A percentile compares a stretch with the other conserved stretches of the same genome.
Evolutionary conservation across 2,113 vertebrate species (phyloP).

Genomic region (Oenanthe oenanthe): DNA sequence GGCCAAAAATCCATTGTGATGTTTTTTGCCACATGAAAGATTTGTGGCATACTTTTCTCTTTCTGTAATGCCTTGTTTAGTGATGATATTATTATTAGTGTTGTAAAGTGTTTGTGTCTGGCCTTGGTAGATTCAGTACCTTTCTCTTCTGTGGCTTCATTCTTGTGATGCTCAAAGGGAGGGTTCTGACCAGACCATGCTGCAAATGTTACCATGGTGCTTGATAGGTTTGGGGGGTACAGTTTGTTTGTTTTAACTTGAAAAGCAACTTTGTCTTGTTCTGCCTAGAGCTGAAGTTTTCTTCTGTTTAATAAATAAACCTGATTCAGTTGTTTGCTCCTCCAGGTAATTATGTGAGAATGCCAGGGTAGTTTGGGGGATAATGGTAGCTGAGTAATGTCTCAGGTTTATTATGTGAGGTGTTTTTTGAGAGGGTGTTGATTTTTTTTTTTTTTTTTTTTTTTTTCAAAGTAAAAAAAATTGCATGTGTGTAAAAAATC

Average conservation of each 20-base stretch:
- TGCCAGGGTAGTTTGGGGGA: background rate
- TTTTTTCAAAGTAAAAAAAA: background rate
- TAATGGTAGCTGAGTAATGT: background rate
- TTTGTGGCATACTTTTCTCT: background rate
- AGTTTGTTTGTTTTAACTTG: background rate
- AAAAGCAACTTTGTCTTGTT: background rate
- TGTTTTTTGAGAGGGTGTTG: background rate
- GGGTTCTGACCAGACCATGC: background rate
- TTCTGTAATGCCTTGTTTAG: background rate
- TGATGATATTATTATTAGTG: background rate
- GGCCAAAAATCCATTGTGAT: background rate
- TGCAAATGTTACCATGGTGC: background rate
- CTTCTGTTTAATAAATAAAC: background rate
- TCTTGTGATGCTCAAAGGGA: background rate
- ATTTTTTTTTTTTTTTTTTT: background rate
- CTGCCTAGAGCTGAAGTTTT: background rate
- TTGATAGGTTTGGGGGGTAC: rapidly evolving
- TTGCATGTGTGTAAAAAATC: rapidly evolving
- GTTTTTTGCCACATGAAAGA: background rate
- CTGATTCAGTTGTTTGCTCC: background rate
- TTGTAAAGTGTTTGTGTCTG: background rate
- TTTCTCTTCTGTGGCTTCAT: background rate
- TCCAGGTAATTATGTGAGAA: background rate
- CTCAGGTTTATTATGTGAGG: background rate
- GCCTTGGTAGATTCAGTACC: background rate